Percentiles rank a stretch among this genome's conserved stretches.
These are phyloP conservation scores for Eumerus sabulonum DNA, from an alignment of 2,888 invertebrate species.

Conservation along the genomic window DNA sequence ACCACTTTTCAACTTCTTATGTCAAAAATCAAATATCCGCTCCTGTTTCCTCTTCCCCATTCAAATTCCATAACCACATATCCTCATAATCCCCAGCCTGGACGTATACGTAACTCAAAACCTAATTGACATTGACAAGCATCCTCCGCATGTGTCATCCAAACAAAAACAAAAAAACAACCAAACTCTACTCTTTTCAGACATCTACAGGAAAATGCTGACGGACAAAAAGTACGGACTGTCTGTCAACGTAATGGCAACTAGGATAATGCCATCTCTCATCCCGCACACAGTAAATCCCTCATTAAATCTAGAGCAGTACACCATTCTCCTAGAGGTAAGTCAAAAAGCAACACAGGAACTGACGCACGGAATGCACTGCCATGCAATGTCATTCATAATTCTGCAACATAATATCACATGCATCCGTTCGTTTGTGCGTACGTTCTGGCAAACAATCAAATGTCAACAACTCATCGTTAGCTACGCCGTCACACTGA, in stretches of 20 bases:
- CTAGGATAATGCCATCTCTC: constrained; percentile 94
- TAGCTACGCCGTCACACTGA: too few species aligned
- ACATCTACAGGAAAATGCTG: constrained; percentile 94
- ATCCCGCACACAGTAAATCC: constrained; percentile 96
- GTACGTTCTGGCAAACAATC: constrained; percentile 18
- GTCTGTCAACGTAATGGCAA: constrained; percentile 94
- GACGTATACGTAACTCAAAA: constrained; percentile 2
- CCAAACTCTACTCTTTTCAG: constrained; percentile 75
- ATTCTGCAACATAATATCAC: constrained; percentile 14
- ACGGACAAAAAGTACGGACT: constrained; percentile 94
- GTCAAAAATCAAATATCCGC: constrained; percentile 46
- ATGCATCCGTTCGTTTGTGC: constrained; percentile 23
- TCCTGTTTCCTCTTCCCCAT: background rate
- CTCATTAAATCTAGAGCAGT: constrained; percentile 89
- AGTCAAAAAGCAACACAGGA: constrained; percentile 34
- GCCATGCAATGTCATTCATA: background rate
- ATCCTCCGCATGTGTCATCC: background rate
- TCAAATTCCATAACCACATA: constrained; percentile 16
- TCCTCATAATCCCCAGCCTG: constrained; percentile 24
- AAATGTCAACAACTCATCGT: constrained; percentile 22
- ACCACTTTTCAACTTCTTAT: constrained; percentile 9
- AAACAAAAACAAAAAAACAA: too few species aligned
- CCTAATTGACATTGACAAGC: constrained; percentile 20
- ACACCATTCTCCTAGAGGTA: constrained; percentile 86
- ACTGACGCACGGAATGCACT: background rate